A percentile compares a stretch with the other conserved stretches of the same genome.
Evolutionary conservation across 2,113 vertebrate genomes (phyloP).

Genomic region (Stictonetta naevosa): DNA sequence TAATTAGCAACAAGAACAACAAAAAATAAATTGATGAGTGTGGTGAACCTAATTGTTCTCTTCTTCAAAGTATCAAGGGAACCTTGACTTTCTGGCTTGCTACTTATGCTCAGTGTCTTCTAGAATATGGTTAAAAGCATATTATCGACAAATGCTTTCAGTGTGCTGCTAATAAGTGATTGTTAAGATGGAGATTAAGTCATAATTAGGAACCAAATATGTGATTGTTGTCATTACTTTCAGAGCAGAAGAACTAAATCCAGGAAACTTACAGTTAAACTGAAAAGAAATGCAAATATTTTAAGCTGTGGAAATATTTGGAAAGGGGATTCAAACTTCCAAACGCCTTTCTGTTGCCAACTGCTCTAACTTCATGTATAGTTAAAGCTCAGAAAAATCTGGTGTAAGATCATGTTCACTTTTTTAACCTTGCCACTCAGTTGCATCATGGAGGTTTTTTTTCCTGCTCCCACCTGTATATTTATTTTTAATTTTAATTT

Average conservation of each 20-base stretch:
- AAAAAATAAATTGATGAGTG: neutral
- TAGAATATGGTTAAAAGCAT: neutral
- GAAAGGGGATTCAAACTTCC: constrained; percentile 14
- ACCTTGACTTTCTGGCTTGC: neutral
- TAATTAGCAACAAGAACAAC: neutral
- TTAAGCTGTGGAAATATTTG: constrained; percentile 36
- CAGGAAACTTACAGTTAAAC: constrained; percentile 5
- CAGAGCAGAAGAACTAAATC: neutral
- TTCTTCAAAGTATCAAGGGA: neutral
- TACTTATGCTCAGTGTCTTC: neutral
- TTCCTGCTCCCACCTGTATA: neutral
- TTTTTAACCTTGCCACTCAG: neutral
- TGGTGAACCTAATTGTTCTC: neutral
- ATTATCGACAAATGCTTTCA: neutral
- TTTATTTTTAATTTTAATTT: neutral
- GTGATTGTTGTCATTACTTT: neutral
- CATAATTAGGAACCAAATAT: neutral
- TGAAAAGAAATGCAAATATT: neutral
- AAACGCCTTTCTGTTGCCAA: neutral
- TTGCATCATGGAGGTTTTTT: neutral
- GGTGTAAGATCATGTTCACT: neutral
- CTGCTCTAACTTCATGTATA: neutral
- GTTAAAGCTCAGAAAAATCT: constrained; percentile 17
- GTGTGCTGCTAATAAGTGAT: neutral
- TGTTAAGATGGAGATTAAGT: neutral